Base-by-base conservation (phyloP, 2,888 invertebrate species). In the Drosophila nr. perissopoda region DNA sequence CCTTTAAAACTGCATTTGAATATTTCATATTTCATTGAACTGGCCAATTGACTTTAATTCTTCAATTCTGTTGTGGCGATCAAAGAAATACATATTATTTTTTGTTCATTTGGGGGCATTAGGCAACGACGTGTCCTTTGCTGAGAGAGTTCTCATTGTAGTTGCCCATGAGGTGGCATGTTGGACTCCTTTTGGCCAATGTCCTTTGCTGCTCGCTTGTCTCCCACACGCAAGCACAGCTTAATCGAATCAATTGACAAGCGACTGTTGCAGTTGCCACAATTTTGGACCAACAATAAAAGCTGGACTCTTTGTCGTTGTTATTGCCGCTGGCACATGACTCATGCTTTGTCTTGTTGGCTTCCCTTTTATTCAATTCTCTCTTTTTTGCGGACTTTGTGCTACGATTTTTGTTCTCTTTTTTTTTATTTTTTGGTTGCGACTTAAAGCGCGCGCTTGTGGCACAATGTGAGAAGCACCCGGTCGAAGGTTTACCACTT, bases 381-480 rank as follows among this genome's bases (percentile, higher is more conserved):
- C 36, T 46, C 33, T 31, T 27, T 21, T 49, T 56, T 16, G 36
- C 66, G 65, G 48, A n/a, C 27, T 58, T 65, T 65, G 2, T 36
- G 16, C 3, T 36, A 36, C 70, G 36, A 48, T 34, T 49, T 48
- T 66, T 27, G 3, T 40, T 48, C 25, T 57, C 48, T 61, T 34
- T 33, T 31, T 67, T 36, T 31, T 33, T 13, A 11, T 42, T 52
- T 49, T 68, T 67, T 52, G 76, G 54, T 76, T 75, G 75, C 75
- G 79, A 76, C 78, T 76, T 69, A 72, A 79, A 76, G 78, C 78
- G 78, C 78, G 72, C 78, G 76, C 68, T 76, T 79, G 63, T 67
- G 68, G 68, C 76, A 75, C 68, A 68, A 66, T 76, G 79, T 75
- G 79, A 79, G 79, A 79, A 68, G 75, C 59, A 53, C 61, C 49